phyloP scores from a whole-genome alignment of 2,888 invertebrate genomes.

The Noctua comes region DNA sequence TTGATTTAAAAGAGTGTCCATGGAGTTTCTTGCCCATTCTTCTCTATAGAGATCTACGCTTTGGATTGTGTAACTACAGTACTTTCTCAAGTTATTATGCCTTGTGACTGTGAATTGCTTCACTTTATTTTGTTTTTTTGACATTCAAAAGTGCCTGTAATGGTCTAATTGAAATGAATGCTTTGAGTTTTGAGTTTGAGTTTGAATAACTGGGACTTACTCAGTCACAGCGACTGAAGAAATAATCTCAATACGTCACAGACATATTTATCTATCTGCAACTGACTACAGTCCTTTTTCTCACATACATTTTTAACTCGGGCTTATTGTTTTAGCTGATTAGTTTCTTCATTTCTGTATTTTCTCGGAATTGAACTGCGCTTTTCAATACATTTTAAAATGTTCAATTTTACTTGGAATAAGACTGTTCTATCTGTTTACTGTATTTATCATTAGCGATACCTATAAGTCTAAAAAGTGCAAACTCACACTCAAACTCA shows the following conservation, averaged over 20 bases:
- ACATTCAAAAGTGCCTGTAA: too few species aligned
- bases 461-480: too few species aligned
- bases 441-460: neutral
- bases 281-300: neutral
- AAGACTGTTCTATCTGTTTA: neutral
- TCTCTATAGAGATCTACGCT: too few species aligned
- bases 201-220: neutral
- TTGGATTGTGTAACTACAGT: too few species aligned
- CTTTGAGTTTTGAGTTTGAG: too few species aligned
- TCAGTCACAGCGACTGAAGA: neutral
- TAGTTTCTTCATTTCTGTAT: neutral
- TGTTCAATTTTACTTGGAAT: neutral
- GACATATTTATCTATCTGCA: neutral
- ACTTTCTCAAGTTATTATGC: too few species aligned
- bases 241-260: constrained; percentile 5
- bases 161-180: too few species aligned
- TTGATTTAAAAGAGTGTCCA: too few species aligned
- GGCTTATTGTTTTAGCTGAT: neutral
- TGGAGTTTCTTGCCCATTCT: too few species aligned
- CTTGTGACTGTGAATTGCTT: too few species aligned
- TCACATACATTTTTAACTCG: neutral
- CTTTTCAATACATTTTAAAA: neutral
- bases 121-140: too few species aligned
- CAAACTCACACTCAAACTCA: too few species aligned
- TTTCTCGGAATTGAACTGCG: neutral